Evolutionary conservation across 64 coral and sea anemone genomes (phyloP), one percentile per base, ranked within the genome.

Genomic region (Catalaphyllia jardinei): DNA sequence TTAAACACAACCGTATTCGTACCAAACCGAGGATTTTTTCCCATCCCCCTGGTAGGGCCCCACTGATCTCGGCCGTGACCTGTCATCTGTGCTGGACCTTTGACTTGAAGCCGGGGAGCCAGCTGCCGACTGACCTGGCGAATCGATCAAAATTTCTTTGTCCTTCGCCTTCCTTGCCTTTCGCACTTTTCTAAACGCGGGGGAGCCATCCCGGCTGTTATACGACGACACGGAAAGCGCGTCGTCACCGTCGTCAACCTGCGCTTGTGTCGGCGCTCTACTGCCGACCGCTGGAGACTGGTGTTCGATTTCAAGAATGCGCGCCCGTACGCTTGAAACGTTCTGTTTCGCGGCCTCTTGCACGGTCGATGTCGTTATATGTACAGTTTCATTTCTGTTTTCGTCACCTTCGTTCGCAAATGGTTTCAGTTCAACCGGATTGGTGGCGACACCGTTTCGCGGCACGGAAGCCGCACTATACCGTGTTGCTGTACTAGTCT

Each of bases 21-120:
- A 71, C 81, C 81, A 85, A 71, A 85, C 12, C 61, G 81, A 85
- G 11, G 81, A 85, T 71, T 85, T 85, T 63, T 85, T 85, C 11
- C 63, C 81, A 9, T 85, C 63, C 39, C 10, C 62, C 38, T 69
- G 33, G 30, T 83, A 42, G 8, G 63, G 3, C 6, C 81, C 63
- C 4, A 46, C 81, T 46, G 81, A 46, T 85, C 63, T 85, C 39
- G 81, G 4, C 17, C 39, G 81, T 38, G 62, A 67, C 63, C 62
- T 85, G 38, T 85, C 63, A 30, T 83, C 80, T 1, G 80, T 19
- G 61, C 22, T 7, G 55, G 80, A 83, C 8, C 31, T 67, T 42
- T 29, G 60, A 38, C 80, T 31, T 15, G 63, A 52, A 22, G 81
- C 33, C 31, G 20, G 50, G 22, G 81, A 85, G 24, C 11, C 81